These are phyloP conservation scores for Cheilosia variabilis DNA, from an alignment of 2,888 invertebrate genomes.

Conservation along the genomic window DNA sequence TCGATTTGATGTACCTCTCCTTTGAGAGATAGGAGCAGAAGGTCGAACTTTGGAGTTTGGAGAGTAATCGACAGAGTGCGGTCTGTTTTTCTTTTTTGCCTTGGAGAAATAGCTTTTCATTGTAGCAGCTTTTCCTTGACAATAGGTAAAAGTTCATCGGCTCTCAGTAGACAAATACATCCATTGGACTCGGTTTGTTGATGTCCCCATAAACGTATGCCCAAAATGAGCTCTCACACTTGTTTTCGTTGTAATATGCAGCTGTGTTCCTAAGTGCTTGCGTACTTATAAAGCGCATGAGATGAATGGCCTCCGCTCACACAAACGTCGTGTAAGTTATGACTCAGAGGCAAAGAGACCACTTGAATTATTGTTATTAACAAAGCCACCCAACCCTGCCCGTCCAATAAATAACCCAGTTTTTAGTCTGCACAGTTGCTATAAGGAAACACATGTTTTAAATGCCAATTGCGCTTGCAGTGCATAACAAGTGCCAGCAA, in stretches of 20 bases:
- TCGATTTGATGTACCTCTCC: slow-evolving; percentile 4
- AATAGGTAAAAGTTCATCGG: slow-evolving; percentile 43
- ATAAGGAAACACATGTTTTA: slow-evolving; percentile 8
- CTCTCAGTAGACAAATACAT: slow-evolving; percentile 7
- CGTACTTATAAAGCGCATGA: not conserved
- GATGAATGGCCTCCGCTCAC: slow-evolving; percentile 13
- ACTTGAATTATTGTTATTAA: not conserved
- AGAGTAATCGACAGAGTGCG: slow-evolving; percentile 12
- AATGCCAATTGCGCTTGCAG: slow-evolving; percentile 4
- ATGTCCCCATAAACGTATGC: not conserved
- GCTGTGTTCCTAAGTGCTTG: slow-evolving; percentile 2
- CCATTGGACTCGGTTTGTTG: slow-evolving; percentile 1
- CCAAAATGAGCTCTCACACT: slow-evolving; percentile 16
- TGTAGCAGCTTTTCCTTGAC: slow-evolving; percentile 30
- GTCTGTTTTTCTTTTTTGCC: not conserved
- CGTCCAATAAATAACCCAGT: not conserved
- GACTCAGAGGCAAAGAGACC: not conserved
- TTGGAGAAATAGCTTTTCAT: slow-evolving; percentile 43
- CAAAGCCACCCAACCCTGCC: not conserved
- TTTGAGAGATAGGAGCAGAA: slow-evolving; percentile 15
- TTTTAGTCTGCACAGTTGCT: not conserved
- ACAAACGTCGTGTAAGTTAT: not conserved
- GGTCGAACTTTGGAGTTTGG: slow-evolving; percentile 35
- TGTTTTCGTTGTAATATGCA: slow-evolving; percentile 2
- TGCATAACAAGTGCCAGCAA: slow-evolving; percentile 38